Conservation (phyloP, 2,113 vertebrate species). For the Sminthopsis crassicaudata region DNA sequence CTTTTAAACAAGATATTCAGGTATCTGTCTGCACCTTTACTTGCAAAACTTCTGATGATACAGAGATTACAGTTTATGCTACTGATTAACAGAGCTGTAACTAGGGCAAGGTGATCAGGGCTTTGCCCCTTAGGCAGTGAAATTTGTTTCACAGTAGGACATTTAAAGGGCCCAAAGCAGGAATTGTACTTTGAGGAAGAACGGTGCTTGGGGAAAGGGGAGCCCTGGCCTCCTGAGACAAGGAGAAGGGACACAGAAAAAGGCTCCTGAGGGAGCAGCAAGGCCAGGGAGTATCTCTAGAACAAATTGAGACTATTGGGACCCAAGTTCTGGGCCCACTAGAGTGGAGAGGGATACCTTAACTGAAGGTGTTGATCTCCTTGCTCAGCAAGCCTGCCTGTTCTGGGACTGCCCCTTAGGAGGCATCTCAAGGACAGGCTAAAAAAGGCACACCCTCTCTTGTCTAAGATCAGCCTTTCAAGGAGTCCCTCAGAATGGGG, state of each 20-base stretch:
- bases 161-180: not conserved
- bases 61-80: not conserved
- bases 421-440: not conserved
- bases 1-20: not conserved
- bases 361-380: not conserved
- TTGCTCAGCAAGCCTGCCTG: not conserved
- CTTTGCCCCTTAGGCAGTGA: not conserved
- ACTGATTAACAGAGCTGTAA: not conserved
- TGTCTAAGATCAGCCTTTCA: not conserved
- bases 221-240: not conserved
- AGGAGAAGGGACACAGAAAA: not conserved
- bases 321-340: not conserved
- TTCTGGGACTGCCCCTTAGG: not conserved
- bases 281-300: no score
- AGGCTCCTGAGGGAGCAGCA: not conserved
- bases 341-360: not conserved
- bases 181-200: not conserved
- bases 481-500: not conserved
- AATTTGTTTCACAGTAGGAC: not conserved
- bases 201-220: not conserved
- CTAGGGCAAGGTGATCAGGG: not conserved
- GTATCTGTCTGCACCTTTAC: not conserved
- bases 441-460: not conserved
- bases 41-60: not conserved
- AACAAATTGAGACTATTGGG: not conserved